Evolutionary conservation across 2,113 vertebrate species (phyloP), one percentile per base, ranked within the genome.

Genomic region (cat (Felis catus)): DNA sequence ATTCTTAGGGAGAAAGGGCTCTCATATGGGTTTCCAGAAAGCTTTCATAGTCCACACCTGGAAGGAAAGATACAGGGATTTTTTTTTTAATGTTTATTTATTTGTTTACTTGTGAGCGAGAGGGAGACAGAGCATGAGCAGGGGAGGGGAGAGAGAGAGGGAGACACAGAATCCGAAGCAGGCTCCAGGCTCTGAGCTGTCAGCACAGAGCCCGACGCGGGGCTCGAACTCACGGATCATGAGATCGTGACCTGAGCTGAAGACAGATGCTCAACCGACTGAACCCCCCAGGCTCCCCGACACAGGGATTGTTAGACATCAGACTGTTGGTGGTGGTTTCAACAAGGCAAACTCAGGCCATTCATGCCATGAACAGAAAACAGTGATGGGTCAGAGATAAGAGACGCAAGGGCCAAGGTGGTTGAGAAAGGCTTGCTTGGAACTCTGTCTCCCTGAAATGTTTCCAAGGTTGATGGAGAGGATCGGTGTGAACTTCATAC

Each of bases 381-480:
- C 14, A 31, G 94, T 94, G 74, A 36, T 6, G 58, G 91, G 85
- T 91, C 89, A 91, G 88, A 95, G 95, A 93, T 96, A 94, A 95
- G 92, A 94, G 73, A 66, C 45, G 48, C 61, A 85, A 61, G 61
- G 76, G 7, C 51, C 0, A 25, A 92, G 58, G n/a, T 9, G 1
- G n/a, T 18, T 51, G 74, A 61, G 76, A 63, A 89, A 93, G 70
- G 63, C 89, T 87, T 63, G 76, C n/a, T n/a, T 25, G 81, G 68
- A 95, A 33, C 88, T 74, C 61, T 53, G 79, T n/a, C 48, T 36
- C 68, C 73, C 41, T 65, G 65, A 65, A 13, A 33, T 0, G 4
- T 61, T 19, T 27, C 61, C 16, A 5, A 58, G 78, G 31, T 36
- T 89, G 66, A 70, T 21, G 76, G 55, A 53, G 53, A 73, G 89